phyloP scores from a whole-genome alignment of 2,888 invertebrate species.

The Selenia dentaria region DNA sequence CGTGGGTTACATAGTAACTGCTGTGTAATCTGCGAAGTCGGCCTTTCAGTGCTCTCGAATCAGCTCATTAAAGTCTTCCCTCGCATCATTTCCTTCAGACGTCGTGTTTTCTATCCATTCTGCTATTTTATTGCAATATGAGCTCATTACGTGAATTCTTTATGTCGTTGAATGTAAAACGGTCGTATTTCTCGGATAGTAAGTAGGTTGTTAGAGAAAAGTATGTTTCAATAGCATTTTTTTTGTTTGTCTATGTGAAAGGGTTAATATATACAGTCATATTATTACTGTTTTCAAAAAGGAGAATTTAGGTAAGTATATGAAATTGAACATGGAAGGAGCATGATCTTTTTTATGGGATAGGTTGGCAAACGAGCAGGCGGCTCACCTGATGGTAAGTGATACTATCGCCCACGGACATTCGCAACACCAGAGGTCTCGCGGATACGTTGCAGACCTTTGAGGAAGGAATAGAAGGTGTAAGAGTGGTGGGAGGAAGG shows the following conservation, averaged over 20 bases:
- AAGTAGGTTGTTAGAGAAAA: constrained; percentile 13
- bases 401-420: no score
- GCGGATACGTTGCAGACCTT: no score
- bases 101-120: constrained; percentile 51
- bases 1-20: constrained; percentile 2
- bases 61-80: constrained; percentile 69
- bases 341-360: no score
- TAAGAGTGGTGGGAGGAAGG: no score
- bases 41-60: constrained; percentile 56
- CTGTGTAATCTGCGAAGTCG: constrained; percentile 22
- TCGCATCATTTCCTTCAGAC: constrained; percentile 65
- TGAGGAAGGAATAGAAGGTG: no score
- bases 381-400: no score
- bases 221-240: constrained; percentile 4
- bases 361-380: no score
- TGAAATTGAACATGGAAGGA: no score
- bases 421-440: no score
- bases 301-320: no score
- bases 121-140: constrained; percentile 42
- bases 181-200: constrained; percentile 15
- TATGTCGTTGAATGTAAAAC: constrained; percentile 26
- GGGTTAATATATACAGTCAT: not conserved
- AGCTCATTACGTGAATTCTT: constrained; percentile 43
- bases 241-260: constrained; percentile 2
- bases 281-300: not conserved